Evolutionary conservation across 2,113 vertebrate species (phyloP), one percentile per base, ranked within the genome.

Genomic region (Brevimyrus niger): DNA sequence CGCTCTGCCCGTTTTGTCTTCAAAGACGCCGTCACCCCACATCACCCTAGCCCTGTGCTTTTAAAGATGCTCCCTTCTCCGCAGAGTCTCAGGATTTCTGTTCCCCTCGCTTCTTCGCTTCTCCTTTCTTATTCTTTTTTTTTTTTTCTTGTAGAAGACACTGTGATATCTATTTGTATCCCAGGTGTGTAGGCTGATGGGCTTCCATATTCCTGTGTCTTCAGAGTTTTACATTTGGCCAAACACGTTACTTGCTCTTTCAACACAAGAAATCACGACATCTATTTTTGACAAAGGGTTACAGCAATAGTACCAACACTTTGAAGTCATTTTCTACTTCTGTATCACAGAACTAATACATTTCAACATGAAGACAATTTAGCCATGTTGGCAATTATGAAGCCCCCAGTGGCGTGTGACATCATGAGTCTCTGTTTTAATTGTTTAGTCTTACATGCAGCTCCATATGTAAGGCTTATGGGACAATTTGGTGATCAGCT

Each of bases 111-210:
- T 23, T 87, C 17, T 6, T 61, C n/a, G 58, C 17, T 6, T 61
- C n/a, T 27, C 3, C 15, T 47, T n/a, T 47, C 0, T 27, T n/a
- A n/a, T n/a, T 23, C n/a, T 48, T 86, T 13, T 51, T 21, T 47
- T n/a, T 23, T 84, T 42, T 35, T 38, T 55, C 55, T 21, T 48
- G 13, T 11, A 11, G 50, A 55, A 44, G 55, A 65, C 53, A 53
- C 87, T 65, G n/a, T 65, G 17, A 65, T 23, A 87, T 87, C 55
- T 65, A 87, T 87, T 87, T 87, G 38, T 65, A 19, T 44, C 87
- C 38, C 53, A 87, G 87, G 53, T 46, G 38, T 61, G 55, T 38
- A 5, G 55, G 38, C 47, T n/a, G 15, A 17, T 87, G 55, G 35
- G 38, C 13, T 65, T 42, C 42, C 55, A 19, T 51, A 51, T 48